phyloP scores from a whole-genome alignment of 2,113 vertebrate species.

The Corythornis vintsioides region DNA sequence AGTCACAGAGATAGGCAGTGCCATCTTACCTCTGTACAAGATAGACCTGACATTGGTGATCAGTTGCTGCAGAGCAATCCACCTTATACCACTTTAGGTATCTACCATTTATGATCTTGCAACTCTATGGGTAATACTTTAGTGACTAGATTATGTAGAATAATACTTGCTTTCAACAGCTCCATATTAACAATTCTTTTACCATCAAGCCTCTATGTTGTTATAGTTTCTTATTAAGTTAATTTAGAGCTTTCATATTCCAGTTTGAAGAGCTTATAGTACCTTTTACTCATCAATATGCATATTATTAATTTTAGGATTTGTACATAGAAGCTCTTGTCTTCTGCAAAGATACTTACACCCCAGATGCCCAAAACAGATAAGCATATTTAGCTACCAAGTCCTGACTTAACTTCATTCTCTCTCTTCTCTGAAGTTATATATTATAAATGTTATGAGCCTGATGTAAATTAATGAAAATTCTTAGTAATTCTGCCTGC shows the following conservation, averaged over 20 bases:
- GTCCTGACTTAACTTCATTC: neutral
- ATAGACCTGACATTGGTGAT: neutral
- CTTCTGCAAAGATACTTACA: neutral
- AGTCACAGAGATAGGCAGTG: neutral
- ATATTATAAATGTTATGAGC: neutral
- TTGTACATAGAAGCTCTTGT: neutral
- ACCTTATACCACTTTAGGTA: neutral
- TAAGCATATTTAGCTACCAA: neutral
- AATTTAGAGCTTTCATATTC: neutral
- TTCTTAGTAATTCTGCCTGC: conserved; percentile 4
- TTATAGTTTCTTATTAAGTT: neutral
- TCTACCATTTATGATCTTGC: neutral
- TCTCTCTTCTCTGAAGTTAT: neutral
- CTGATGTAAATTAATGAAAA: conserved; percentile 25
- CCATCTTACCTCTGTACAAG: neutral
- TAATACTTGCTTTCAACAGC: neutral
- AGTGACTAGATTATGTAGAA: neutral
- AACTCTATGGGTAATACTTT: neutral
- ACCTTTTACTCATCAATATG: neutral
- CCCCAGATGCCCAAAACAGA: neutral
- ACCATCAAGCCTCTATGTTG: neutral
- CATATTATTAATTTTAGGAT: neutral
- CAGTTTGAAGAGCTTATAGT: neutral
- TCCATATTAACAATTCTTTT: neutral
- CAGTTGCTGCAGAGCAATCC: neutral